Evolutionary conservation across 1,140 invertebrate species (phyloP), one percentile per base, ranked within the genome.

Genomic region (Drosophila trapezifrons): DNA sequence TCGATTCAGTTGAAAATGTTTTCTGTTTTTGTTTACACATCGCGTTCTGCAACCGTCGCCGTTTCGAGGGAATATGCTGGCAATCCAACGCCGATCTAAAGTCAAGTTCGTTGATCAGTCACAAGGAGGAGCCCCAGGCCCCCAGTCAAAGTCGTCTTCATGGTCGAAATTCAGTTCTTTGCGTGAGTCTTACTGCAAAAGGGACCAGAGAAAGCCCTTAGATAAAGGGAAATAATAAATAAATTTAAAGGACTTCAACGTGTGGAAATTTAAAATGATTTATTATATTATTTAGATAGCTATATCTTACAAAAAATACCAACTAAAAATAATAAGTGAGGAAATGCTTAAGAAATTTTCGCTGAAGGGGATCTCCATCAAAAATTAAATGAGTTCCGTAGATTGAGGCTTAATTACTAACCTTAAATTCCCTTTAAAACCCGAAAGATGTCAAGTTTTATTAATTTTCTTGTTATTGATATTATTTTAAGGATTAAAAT

Each of bases 1-100:
- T 60, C 56, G 56, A 38, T 86, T 87, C 83, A 63, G 51, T 83
- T 74, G 79, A 79, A 83, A 66, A 69, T 73, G 82, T 65, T 66
- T 70, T 74, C 43, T 77, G 63, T 80, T 73, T 74, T 74, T 80
- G 82, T 80, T 89, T 80, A 87, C 64, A 73, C 72, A 77, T 59
- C 75, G 52, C 35, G 42, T 43, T 59, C 52, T 80, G 72, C 55
- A 49, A 52, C 49, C 64, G 56, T 25, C 67, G 76, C 38, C 20
- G 40, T 45, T 65, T 58, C 69, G 20, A 49, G 37, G 51, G 65
- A 66, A 67, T 42, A 43, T 45, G 37, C 65, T 58, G 51, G 43
- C 51, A 46, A 63, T 20, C 43, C 52, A 18, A 18, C 43, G 47
- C 10, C 22, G 73, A 66, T 35, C 40, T 51, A 29, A 17, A 65